These are phyloP conservation scores for Lasioglossum baleicum DNA, from an alignment of 1,140 invertebrate genomes.

Conservation along the genomic window DNA sequence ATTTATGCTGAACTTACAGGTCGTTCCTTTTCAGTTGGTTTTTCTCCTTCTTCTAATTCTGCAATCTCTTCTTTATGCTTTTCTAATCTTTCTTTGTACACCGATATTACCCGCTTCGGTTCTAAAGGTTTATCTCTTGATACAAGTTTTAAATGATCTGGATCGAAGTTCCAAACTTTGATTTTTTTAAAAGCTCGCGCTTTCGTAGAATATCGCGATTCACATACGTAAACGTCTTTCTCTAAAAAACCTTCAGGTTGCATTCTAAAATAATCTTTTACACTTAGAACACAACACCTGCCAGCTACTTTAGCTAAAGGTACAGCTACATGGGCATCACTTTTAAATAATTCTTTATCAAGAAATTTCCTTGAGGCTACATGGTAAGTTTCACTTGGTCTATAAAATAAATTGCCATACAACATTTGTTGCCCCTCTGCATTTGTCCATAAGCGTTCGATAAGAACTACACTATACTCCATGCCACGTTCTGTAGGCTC, in stretches of 20 bases:
- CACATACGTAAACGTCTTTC: conserved; percentile 98
- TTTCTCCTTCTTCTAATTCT: conserved; percentile 90
- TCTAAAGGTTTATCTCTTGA: conserved; percentile 87
- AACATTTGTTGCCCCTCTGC: conserved; percentile 91
- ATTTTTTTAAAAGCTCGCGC: conserved; percentile 96
- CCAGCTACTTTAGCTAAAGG: conserved; percentile 94
- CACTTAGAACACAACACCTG: conserved; percentile 95
- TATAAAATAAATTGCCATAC: conserved; percentile 87
- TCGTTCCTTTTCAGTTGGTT: conserved; percentile 89
- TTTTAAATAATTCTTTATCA: conserved; percentile 98
- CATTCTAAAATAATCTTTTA: conserved; percentile 96
- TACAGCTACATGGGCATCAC: conserved; percentile 90
- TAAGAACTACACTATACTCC: conserved; percentile 92
- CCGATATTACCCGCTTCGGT: conserved; percentile 93
- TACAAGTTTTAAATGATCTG: conserved; percentile 84
- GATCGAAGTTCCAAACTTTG: conserved; percentile 91
- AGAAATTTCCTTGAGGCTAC: conserved; percentile 96
- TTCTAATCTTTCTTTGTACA: conserved; percentile 94
- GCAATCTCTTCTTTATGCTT: conserved; percentile 95
- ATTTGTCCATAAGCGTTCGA: conserved; percentile 93
- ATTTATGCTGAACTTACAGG: conserved; percentile 81
- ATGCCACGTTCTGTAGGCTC: conserved; percentile 89
- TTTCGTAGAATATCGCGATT: conserved; percentile 94
- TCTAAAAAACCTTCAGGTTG: conserved; percentile 92
- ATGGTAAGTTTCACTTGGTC: conserved; percentile 97